Evolutionary conservation across 92 coral and sea anemone genomes (phyloP), one percentile per base, ranked within the genome.

Genomic region (Zoanthus sociatus): DNA sequence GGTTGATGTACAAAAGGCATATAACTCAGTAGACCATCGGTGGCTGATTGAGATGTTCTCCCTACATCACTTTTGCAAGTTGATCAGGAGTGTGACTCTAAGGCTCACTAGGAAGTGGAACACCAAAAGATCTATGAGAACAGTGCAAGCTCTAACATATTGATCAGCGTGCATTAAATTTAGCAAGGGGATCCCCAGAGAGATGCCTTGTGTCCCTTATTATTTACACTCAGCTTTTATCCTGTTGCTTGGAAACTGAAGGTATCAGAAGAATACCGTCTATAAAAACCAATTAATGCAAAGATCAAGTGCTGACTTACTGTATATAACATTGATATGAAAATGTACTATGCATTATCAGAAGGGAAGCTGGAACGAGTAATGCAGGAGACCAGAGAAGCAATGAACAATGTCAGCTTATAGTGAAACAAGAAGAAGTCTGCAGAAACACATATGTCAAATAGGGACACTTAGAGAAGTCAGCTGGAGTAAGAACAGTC

Each of bases 221-320:
- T 83, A 45, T 88, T 75, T 33, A 88, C 87, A 13, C 82, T 88
- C 53, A 82, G 87, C 84, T 26, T 70, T 55, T 42, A 73, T 73
- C 88, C 88, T 51, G 81, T 89, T 18, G 85, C 89, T 31, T 85
- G 86, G 85, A 75, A 76, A 77, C 82, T 75, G 66, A 85, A 58
- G 16, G 89, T 83, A 58, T 64, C 89, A 31, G 91, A 88, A 85
- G 92, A 89, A 30, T 84, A 91, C 79, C 75, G 78, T 58, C 76
- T 91, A 53, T 89, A 88, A 31, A 89, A 86, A 26, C 26, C 26
- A 26, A 26, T 26, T 26, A 26, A 26, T 26, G 26, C 26, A 26
- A 26, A 26, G 26, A 26, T 26, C 0, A 26, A 26, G 26, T 26
- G 26, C 26, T 26, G 26, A 26, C 26, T 26, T 26, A 26, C 26